Conservation (phyloP, 2,113 vertebrate genomes). For the Mystacornis crossleyi region DNA sequence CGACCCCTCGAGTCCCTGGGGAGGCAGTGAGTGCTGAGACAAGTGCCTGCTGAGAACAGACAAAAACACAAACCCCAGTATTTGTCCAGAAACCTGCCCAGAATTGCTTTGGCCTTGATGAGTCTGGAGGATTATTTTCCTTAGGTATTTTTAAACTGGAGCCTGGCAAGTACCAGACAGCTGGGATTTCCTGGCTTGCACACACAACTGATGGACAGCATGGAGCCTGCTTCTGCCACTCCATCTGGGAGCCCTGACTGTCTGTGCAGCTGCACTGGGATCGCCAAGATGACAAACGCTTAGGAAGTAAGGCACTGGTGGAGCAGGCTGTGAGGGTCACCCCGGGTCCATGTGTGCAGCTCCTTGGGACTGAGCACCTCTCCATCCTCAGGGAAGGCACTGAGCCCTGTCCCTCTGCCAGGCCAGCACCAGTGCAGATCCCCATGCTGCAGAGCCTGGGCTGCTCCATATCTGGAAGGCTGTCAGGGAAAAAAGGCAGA, state of each 20-base stretch:
- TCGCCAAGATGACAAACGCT: not conserved
- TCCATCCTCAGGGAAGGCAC: not conserved
- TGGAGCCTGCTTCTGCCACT: not conserved
- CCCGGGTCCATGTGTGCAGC: no score
- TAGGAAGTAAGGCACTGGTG: not conserved
- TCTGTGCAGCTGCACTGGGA: not conserved
- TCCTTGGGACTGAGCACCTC: not conserved
- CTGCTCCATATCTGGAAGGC: not conserved
- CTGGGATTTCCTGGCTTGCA: conserved; percentile 27
- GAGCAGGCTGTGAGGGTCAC: not conserved
- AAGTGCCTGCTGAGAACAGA: not conserved
- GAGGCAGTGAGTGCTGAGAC: not conserved
- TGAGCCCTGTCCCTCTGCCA: not conserved
- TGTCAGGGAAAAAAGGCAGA: not conserved
- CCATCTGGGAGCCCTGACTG: not conserved
- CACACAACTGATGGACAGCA: accelerated
- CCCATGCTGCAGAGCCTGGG: not conserved
- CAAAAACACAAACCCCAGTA: not conserved
- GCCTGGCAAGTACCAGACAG: not conserved
- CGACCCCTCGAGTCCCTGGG: accelerated
- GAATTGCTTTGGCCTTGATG: not conserved
- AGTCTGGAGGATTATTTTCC: conserved; percentile 17
- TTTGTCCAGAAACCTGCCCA: conserved; percentile 35
- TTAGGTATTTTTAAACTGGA: conserved; percentile 26
- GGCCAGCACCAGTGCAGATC: not conserved